phyloP scores from a whole-genome alignment of 2,113 vertebrate species.

The Bujurquina vittata region DNA sequence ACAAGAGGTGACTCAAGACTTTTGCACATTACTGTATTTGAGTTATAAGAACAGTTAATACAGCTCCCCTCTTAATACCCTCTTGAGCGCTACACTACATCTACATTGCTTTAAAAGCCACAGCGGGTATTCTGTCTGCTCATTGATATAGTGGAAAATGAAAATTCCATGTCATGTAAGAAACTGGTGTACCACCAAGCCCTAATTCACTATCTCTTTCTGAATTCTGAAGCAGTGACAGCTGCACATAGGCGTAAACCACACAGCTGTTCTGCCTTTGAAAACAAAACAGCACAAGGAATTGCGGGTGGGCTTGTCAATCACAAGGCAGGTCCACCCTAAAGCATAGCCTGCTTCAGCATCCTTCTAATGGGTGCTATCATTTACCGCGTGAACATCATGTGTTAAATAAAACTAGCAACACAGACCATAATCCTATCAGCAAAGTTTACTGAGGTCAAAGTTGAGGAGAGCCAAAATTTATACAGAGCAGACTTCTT shows the following conservation, averaged over 20 bases:
- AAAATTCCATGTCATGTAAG: too few species aligned
- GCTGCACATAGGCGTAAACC: too few species aligned
- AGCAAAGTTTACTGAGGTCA: background rate
- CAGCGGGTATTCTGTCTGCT: background rate
- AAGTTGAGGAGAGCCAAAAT: background rate
- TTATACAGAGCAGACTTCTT: background rate
- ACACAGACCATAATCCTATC: background rate
- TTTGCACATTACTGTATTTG: too few species aligned
- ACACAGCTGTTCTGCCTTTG: too few species aligned
- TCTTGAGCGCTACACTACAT: too few species aligned
- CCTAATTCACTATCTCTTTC: too few species aligned
- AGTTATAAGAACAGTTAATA: too few species aligned
- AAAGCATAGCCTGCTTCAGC: background rate
- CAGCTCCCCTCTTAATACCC: too few species aligned
- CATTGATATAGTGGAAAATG: background rate
- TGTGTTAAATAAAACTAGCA: background rate
- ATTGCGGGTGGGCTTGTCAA: background rate
- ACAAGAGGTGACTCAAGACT: too few species aligned
- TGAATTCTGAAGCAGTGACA: too few species aligned
- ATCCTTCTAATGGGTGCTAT: background rate
- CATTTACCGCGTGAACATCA: background rate
- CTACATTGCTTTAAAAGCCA: too few species aligned
- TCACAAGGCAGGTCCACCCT: background rate
- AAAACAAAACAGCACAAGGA: background rate
- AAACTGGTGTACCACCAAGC: too few species aligned